Evolutionary conservation across 2,113 vertebrate genomes (phyloP), one percentile per base, ranked within the genome.

Genomic region (Podilymbus podiceps): DNA sequence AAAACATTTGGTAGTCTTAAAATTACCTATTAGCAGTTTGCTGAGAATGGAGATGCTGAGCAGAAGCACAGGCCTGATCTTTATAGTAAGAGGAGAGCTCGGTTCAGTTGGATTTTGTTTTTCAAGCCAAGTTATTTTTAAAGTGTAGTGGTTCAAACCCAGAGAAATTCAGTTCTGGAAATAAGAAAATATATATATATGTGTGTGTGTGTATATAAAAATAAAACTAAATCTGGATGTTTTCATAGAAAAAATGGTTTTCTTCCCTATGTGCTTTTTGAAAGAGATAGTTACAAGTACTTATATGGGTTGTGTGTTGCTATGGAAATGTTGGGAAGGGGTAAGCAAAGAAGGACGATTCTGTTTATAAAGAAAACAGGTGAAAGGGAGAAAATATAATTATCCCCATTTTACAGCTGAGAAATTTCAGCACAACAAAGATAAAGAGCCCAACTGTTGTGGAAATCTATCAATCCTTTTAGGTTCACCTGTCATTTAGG

Each of bases 241-340:
- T 93, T 87, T 85, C 4, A 8, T 35, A 80, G 52, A 90, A 93
- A 52, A 33, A 85, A 11, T 46, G 33, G 11, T 19, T 92, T 90
- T 76, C 31, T 88, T 81, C 20, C 22, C 23, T 28, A 3, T 86
- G 55, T 81, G 17, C 21, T 81, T 74, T 90, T 81, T 47, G 62
- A 67, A 67, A 89, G 31, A 83, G 83, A 73, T 89, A 52, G 75
- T 89, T 85, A 44, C 28, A 71, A 23, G 35, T 73, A 68, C 40
- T 90, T 93, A 14, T 4, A 16, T 66, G 59, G 47, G 30, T 75
- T 88, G 11, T 90, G 68, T 80, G 93, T 93, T 95, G 73, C 93
- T 92, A 93, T 96, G 95, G 88, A 94, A 93, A 94, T 96, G 49
- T 69, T 89, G 72, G 44, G 66, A 68, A 85, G 14, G 27, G 12